phyloP scores from a whole-genome alignment of 2,888 invertebrate genomes.

The Beris morrisii region DNA sequence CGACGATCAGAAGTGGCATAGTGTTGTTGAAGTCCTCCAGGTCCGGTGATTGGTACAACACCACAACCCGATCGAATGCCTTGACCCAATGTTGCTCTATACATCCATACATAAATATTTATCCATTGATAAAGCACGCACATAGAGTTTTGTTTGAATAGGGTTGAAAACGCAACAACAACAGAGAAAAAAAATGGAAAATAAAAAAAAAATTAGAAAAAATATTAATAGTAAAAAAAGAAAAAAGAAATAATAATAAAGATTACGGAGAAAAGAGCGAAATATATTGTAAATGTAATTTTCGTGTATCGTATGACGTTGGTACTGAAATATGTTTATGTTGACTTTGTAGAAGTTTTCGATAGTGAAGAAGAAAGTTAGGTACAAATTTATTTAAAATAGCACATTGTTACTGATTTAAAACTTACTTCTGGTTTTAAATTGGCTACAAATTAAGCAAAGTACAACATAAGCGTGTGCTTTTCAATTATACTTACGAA shows the following conservation, averaged over 20 bases:
- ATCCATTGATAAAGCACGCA: conserved; percentile 31
- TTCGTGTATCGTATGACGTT: background rate
- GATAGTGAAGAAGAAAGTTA: too few relatives aligned
- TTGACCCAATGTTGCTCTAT: conserved; percentile 57
- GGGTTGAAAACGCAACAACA: conserved; percentile 37
- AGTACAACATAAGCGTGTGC: too few relatives aligned
- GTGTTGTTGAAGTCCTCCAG: conserved; percentile 54
- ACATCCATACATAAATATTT: conserved; percentile 44
- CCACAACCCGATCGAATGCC: conserved; percentile 57
- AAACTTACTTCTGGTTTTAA: too few relatives aligned
- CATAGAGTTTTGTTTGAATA: conserved; percentile 13
- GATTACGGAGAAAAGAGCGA: conserved; percentile 14
- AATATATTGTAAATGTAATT: conserved; percentile 17
- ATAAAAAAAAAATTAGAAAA: conserved; percentile 27
- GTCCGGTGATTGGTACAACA: conserved; percentile 56
- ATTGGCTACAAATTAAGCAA: too few relatives aligned
- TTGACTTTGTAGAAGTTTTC: background rate
- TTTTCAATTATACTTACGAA: background rate
- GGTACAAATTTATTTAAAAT: too few relatives aligned
- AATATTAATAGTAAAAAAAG: conserved; percentile 15
- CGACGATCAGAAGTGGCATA: conserved; percentile 56
- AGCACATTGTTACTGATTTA: too few relatives aligned
- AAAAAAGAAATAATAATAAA: conserved; percentile 27
- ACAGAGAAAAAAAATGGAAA: conserved; percentile 36
- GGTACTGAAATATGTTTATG: conserved; percentile 1